Base-by-base conservation (phyloP, 2,113 vertebrate genomes). In the Cricetomys ansorgei region DNA sequence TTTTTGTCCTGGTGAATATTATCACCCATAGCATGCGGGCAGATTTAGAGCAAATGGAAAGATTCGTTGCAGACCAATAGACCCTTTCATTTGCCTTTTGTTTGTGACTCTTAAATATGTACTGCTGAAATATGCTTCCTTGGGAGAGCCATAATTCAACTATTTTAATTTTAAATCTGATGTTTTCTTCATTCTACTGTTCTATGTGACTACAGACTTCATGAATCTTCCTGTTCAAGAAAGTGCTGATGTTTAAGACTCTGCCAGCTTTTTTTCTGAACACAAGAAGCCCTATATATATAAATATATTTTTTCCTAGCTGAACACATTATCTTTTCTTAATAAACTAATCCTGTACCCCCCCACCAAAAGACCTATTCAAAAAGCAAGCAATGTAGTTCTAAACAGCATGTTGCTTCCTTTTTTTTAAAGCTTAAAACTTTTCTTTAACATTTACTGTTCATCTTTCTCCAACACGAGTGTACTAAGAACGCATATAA, bases 1-100 rank as follows among this genome's bases (percentile, higher is more conserved):
- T 96, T 91, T 97, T 96, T 94, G 95, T 91, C 79, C 88, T 89
- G 73, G 95, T 91, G 94, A 94, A 87, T 88, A 94, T 86, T 92
- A 95, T 55, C 79, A 95, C 69, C 81, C 96, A 89, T 95, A 96
- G 95, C 87, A 94, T 81, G 85, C 15, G 92, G n/a, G 57, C 94
- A 95, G 94, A 84, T 95, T 94, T 79, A 59, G 67, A 89, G 45
- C 97, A 86, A 94, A 96, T 77, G 81, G 67, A 88, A 94, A 90
- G 96, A 94, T 97, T 88, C 88, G 37, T 43, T 85, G 62, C 67
- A 84, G 67, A 91, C 91, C 43, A 83, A 72, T 84, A 84, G 81
- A 92, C 17, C 13, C 87, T 96, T 93, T 95, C 83, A 87, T 92
- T 77, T 92, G 86, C 64, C 75, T 87, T 94, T 88, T 89, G 88